phyloP scores from a whole-genome alignment of 2,888 invertebrate genomes.

The Rhagonycha lutea region DNA sequence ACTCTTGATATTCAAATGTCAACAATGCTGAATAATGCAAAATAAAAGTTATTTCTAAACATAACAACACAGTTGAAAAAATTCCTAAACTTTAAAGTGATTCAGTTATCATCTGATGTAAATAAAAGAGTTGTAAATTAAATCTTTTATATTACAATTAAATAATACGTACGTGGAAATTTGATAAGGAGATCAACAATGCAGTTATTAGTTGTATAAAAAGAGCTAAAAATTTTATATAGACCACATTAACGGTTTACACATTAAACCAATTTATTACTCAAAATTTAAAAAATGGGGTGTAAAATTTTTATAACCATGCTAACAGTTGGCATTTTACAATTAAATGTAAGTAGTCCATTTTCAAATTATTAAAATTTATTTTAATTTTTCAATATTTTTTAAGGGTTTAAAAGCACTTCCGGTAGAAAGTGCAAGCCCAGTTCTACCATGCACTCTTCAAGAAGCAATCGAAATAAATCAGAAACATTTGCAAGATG shows the following conservation, averaged over 20 bases:
- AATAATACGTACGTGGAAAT: not conserved
- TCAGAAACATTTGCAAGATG: not conserved
- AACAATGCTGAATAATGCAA: not conserved
- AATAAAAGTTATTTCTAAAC: not conserved
- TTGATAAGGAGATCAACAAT: not conserved
- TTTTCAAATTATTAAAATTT: not conserved
- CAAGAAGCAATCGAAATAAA: constrained; percentile 6
- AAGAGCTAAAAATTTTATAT: not conserved
- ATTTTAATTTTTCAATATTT: not conserved
- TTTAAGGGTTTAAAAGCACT: constrained; percentile 3
- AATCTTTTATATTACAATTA: not conserved
- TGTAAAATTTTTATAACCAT: not conserved
- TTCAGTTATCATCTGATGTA: not conserved
- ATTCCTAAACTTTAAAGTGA: not conserved
- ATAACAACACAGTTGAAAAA: too few species aligned
- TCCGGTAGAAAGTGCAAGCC: not conserved
- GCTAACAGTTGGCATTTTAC: not conserved
- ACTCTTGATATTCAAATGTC: not conserved
- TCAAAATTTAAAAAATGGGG: not conserved
- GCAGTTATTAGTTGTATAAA: not conserved
- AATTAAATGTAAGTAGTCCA: constrained; percentile 3
- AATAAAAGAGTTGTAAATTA: not conserved
- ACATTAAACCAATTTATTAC: not conserved
- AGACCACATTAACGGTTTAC: not conserved
- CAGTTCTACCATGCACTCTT: not conserved